Evolutionary conservation across 1,140 invertebrate species (phyloP).

Genomic region (Sycophaga agraensis): DNA sequence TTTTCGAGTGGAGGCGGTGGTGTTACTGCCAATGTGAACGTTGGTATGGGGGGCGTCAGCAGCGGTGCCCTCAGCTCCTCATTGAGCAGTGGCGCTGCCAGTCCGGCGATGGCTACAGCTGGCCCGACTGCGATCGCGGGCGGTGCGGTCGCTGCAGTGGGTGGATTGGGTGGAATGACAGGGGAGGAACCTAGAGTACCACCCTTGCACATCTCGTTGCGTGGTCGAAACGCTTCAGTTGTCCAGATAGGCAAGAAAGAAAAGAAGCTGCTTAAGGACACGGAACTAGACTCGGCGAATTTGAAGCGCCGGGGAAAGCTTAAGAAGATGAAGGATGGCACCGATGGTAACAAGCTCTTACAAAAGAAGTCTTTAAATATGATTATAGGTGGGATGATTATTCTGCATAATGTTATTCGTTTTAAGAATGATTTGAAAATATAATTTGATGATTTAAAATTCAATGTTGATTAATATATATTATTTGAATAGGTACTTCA

Average conservation of each 20-base stretch:
- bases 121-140: neutral
- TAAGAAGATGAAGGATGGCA: slow-evolving; percentile 55
- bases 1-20: slow-evolving; percentile 8
- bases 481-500: slow-evolving; percentile 37
- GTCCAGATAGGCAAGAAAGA: slow-evolving; percentile 81
- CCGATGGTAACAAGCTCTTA: slow-evolving; percentile 52
- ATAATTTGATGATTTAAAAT: too few species aligned
- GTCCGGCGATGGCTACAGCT: slow-evolving; percentile 17
- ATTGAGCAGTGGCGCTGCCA: neutral
- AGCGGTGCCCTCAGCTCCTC: neutral
- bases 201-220: slow-evolving; percentile 83
- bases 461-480: neutral
- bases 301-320: slow-evolving; percentile 51
- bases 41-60: too few species aligned
- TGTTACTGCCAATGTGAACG: neutral
- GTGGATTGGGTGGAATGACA: slow-evolving; percentile 17
- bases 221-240: slow-evolving; percentile 83
- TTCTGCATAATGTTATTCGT: too few species aligned
- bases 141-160: slow-evolving; percentile 26
- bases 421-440: too few species aligned
- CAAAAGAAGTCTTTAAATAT: slow-evolving; percentile 54
- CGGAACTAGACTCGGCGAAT: slow-evolving; percentile 49
- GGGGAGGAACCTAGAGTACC: slow-evolving; percentile 79
- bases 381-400: slow-evolving; percentile 42
- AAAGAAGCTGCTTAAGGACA: slow-evolving; percentile 54